Percentiles rank a stretch among this genome's conserved stretches.
Evolutionary conservation across 2,113 vertebrate genomes (phyloP).

Genomic region (Cyprinus carpio): DNA sequence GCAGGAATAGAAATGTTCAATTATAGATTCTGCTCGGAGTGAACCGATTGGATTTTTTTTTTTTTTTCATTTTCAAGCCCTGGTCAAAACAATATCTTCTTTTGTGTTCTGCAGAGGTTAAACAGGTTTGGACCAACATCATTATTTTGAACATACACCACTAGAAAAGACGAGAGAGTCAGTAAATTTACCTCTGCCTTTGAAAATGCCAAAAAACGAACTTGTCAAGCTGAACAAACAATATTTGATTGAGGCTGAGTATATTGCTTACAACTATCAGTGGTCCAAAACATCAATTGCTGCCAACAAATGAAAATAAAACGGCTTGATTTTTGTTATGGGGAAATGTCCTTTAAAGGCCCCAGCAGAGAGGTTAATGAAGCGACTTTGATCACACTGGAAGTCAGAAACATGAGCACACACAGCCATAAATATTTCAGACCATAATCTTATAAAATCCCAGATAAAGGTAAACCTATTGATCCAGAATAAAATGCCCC

Average conservation of each 20-base stretch:
- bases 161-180: background rate
- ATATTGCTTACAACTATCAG: constrained; percentile 16
- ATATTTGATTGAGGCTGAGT: constrained; percentile 8
- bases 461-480: constrained; percentile 19
- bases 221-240: constrained; percentile 14
- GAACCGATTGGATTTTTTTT: too few species aligned
- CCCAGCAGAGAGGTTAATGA: constrained; percentile 35
- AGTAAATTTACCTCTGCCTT: constrained; percentile 12
- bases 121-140: background rate
- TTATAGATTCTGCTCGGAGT: too few species aligned
- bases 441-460: constrained; percentile 20
- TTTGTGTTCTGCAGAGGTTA: background rate
- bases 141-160: background rate
- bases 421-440: constrained; percentile 37
- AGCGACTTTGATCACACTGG: constrained; percentile 40
- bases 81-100: background rate
- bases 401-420: constrained; percentile 6
- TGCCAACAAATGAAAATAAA: constrained; percentile 19
- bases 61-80: too few species aligned
- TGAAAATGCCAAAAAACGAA: constrained; percentile 3
- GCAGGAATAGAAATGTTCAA: too few species aligned
- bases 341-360: constrained; percentile 14
- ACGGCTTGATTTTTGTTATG: constrained; percentile 12
- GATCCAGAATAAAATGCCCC: constrained; percentile 15
- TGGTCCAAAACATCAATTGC: constrained; percentile 14